Conservation (phyloP, 1,140 invertebrate genomes). For the Pachypeltis micranthus region DNA sequence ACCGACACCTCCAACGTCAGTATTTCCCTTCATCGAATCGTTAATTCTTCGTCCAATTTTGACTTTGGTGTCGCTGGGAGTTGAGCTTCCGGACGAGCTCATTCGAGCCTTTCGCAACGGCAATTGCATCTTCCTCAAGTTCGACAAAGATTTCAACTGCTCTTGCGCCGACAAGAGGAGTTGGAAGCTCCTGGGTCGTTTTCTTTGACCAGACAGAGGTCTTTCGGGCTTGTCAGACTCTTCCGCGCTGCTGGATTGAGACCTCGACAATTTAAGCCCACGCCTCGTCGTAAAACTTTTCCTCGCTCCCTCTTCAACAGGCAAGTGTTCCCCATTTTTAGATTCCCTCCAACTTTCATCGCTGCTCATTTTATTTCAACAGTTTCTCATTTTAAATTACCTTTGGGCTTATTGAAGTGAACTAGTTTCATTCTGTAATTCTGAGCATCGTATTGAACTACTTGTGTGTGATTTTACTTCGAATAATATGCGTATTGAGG, state of each 20-base stretch:
- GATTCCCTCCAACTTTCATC: background rate
- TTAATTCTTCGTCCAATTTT: no score
- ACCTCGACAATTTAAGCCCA: background rate
- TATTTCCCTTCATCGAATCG: no score
- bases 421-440: no score
- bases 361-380: background rate
- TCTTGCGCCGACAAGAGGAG: background rate
- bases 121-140: no score
- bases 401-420: no score
- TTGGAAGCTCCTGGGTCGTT: background rate
- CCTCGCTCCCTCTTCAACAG: background rate
- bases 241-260: background rate
- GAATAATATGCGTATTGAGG: no score
- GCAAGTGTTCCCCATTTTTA: background rate
- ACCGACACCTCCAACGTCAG: no score
- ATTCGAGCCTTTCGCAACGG: no score
- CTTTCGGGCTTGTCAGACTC: background rate
- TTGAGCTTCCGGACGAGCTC: no score
- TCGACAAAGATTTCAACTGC: background rate
- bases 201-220: background rate
- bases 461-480: no score
- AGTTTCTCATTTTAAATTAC: background rate
- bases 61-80: no score
- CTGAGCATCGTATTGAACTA: no score
- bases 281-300: background rate